Evolutionary conservation across 2,888 invertebrate genomes (phyloP), one percentile per base, ranked within the genome.

Genomic region (Endotricha flammealis): DNA sequence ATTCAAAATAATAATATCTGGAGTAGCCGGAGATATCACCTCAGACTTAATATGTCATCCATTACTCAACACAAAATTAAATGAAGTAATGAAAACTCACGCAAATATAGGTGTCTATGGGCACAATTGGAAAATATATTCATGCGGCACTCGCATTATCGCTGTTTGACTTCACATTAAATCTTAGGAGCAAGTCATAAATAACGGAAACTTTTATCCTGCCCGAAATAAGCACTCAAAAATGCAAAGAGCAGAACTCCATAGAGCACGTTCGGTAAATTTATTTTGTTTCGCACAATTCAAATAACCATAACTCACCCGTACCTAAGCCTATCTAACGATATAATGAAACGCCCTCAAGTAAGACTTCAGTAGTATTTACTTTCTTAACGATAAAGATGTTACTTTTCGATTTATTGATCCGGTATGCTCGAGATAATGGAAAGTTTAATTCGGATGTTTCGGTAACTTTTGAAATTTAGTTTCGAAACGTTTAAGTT

Each of bases 261-360:
- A 82, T 76, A 83, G 81, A 73, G 83, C 86, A 86, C 86, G 86
- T 86, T 81, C 81, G 73, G 72, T 81, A 81, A 86, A 86, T 86
- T 86, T 86, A 86, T 86, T 85, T 85, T 85, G 86, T 85, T 85
- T 85, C 83, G 76, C 67, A 85, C 85, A 83, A 85, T 86, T 86
- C 85, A 86, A 86, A 86, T 86, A 86, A 86, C 86, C 86, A 86
- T 86, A 85, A 86, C 63, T 86, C 86, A 86, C 78, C n/a, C 50
- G 59, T 65, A 66, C 62, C 71, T 82, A 79, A 83, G 83, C 85
- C 82, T 82, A 83, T 78, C 81, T 83, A 82, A 77, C 81, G 83
- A 79, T 82, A 81, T 86, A 86, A 86, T 86, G 86, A 86, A 86
- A 83, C 66, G 68, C 80, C 79, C 20, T 20, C 20, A 20, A 20